These are phyloP conservation scores for Steatornis caripensis DNA, from an alignment of 2,113 vertebrate genomes.

Conservation along the genomic window DNA sequence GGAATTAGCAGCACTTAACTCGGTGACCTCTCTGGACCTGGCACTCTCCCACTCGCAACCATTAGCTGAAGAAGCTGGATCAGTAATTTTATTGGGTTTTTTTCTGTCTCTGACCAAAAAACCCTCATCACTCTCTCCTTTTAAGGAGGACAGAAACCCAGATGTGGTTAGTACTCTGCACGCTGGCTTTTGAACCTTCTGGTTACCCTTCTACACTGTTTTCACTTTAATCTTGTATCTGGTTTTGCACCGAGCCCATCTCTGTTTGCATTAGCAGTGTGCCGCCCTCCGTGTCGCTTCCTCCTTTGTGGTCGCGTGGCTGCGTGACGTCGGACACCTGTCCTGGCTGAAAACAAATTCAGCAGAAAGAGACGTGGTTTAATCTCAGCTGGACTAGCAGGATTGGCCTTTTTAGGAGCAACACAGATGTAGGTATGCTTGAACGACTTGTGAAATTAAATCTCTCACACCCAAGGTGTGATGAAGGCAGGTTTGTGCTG, in stretches of 20 bases:
- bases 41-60: neutral
- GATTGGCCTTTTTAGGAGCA: neutral
- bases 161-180: neutral
- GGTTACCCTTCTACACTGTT: neutral
- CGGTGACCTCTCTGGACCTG: neutral
- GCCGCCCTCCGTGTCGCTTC: neutral
- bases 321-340: too few relatives aligned
- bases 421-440: neutral
- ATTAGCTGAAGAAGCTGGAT: neutral
- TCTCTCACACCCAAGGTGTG: neutral
- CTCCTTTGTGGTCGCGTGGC: rapidly evolving
- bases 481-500: neutral
- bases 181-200: neutral
- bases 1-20: slow-evolving; percentile 27
- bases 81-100: neutral
- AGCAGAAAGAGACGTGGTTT: neutral
- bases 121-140: neutral
- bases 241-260: neutral
- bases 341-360: neutral
- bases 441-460: neutral
- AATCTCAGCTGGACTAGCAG: neutral
- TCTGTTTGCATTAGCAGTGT: neutral
- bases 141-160: neutral
- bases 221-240: neutral
- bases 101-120: neutral